These are phyloP conservation scores for Diadromus collaris DNA, from an alignment of 2,888 invertebrate genomes.

Conservation along the genomic window DNA sequence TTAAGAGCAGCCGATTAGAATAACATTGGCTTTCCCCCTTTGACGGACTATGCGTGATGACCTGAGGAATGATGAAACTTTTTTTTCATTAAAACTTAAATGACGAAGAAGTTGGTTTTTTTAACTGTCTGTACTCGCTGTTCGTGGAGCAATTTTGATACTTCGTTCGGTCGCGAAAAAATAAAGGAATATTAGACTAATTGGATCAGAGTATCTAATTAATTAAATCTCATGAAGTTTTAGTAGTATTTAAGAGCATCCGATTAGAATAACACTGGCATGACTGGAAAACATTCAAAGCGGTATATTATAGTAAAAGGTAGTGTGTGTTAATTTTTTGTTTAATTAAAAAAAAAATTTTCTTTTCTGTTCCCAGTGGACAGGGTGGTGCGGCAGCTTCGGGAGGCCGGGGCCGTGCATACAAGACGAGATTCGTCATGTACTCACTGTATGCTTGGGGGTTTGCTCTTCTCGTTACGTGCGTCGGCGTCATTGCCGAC, in stretches of 20 bases:
- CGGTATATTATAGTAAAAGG: background rate
- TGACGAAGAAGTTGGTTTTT: background rate
- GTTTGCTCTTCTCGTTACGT: constrained; percentile 82
- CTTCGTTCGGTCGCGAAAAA: background rate
- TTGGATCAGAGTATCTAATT: background rate
- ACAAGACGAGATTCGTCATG: constrained; percentile 82
- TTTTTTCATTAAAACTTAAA: background rate
- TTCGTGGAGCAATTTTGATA: background rate
- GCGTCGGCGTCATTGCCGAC: constrained; percentile 82
- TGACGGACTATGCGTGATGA: background rate
- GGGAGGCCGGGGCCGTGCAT: constrained; percentile 59
- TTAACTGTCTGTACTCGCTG: background rate
- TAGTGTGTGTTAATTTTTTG: background rate
- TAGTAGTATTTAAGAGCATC: background rate
- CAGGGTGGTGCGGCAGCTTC: constrained; percentile 78
- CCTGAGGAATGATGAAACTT: background rate
- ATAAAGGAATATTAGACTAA: background rate
- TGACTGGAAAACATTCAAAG: background rate
- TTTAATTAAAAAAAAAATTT: background rate
- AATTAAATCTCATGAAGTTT: too few relatives aligned
- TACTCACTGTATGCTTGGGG: constrained; percentile 90
- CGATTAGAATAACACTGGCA: background rate
- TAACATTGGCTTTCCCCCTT: too few relatives aligned
- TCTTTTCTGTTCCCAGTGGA: constrained; percentile 75
- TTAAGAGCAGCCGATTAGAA: background rate